phyloP scores from a whole-genome alignment of 2,797 vertebrate genomes.

The Helostoma temminkii region DNA sequence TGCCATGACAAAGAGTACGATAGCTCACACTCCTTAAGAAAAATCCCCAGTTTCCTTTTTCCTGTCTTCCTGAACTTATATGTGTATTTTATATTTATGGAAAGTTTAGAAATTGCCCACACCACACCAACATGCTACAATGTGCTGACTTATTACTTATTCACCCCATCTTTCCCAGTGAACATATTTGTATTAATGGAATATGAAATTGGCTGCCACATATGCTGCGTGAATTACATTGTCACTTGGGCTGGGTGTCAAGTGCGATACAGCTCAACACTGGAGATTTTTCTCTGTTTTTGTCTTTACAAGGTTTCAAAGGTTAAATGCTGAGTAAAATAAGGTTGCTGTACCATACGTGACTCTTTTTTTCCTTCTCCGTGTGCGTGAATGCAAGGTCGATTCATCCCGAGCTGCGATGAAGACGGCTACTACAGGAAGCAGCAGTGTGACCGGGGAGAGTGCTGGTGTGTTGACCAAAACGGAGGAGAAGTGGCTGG shows the following conservation, averaged over 20 bases:
- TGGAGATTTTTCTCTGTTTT: constrained; percentile 14
- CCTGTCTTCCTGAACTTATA: neutral
- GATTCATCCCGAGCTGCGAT: constrained; percentile 96
- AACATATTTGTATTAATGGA: constrained; percentile 72
- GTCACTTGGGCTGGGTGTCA: constrained; percentile 28
- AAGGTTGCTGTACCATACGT: constrained; percentile 7
- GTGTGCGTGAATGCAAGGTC: constrained; percentile 78
- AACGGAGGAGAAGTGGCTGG: constrained; percentile 91
- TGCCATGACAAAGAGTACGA: neutral
- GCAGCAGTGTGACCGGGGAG: constrained; percentile 93
- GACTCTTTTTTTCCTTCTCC: constrained; percentile 33
- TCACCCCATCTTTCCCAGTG: constrained; percentile 33
- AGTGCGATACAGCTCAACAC: constrained; percentile 40
- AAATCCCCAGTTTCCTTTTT: neutral
- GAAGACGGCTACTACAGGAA: constrained; percentile 96
- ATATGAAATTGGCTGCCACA: constrained; percentile 59
- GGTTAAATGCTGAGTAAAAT: neutral
- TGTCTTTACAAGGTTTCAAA: neutral
- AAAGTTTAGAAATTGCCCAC: constrained; percentile 17
- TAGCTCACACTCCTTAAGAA: neutral
- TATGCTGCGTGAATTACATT: constrained; percentile 59
- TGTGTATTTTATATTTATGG: constrained; percentile 20
- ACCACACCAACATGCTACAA: constrained; percentile 24
- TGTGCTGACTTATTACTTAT: constrained; percentile 56
- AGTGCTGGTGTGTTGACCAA: constrained; percentile 97